Base-by-base conservation (phyloP, 2,888 invertebrate species). In the Drosophila barbarae region DNA sequence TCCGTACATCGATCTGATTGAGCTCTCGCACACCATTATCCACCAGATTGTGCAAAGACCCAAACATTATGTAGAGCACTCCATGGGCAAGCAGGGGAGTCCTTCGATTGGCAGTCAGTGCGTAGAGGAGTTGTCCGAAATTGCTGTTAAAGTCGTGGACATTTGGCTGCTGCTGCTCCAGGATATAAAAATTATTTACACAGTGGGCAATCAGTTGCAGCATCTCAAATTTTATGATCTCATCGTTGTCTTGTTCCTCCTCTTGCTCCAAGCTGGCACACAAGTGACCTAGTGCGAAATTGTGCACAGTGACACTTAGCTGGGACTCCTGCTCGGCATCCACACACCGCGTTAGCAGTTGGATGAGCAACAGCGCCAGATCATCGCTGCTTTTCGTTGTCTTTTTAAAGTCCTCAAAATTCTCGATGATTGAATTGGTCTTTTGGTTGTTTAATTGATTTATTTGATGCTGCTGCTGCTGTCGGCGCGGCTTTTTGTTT, bases 241-340 rank as follows among this genome's bases (percentile, higher is more conserved):
- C 75, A 28, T 83, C 77, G 64, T 89, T 87, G 5, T 23, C 15
- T 12, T 36, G 30, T 1, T 32, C 18, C 13, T 21, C 30, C 18
- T 30, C 18, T 5, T 47, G 7, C 5, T 72, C 74, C 15, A 71
- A 49, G n/a, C 58, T 68, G 28, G 52, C 59, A 41, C 74, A 74
- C 15, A 89, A 73, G 52, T 85, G 81, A 1, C 89, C 87, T 8
- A 89, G 67, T 0, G 85, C 86, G 72, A 90, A 90, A 41, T 87
- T 83, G 60, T 90, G 80, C 32, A 87, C 84, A 1, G 85, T 76
- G 8, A 88, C 76, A 36, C 87, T 88, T 7, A 89, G 69, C 28
- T 76, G 69, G 3, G 79, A 73, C 23, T 83, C 84, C 30, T 75
- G 76, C 65, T 89, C 90, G 26, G 78, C 82, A 26, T 83, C 81